Evolutionary conservation across 1,140 invertebrate genomes (phyloP), one percentile per base, ranked within the genome.

Genomic region (Olivierus martensii): DNA sequence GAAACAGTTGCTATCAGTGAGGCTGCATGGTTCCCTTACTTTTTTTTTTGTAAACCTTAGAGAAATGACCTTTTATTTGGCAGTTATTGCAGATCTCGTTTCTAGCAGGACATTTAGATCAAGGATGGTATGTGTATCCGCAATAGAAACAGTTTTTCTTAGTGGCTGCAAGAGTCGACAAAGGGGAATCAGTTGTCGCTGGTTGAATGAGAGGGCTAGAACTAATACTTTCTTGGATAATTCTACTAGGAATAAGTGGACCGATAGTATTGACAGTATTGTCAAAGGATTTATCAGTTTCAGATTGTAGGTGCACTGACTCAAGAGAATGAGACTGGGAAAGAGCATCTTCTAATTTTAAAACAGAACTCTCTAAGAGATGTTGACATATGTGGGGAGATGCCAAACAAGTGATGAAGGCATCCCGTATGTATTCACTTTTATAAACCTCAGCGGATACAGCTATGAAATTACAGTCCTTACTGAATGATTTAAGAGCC

Each of bases 241-340:
- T 9, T 4, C n/a, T 7, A 9, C 7, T 9, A 22, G 10, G 44
- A 7, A 19, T 21, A 28, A 46, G 10, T 5, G 44, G 17, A 46
- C 17, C 44, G 7, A 46, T 21, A n/a, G n/a, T n/a, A n/a, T n/a
- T n/a, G n/a, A n/a, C n/a, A n/a, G n/a, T n/a, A n/a, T n/a, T n/a
- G n/a, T n/a, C n/a, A n/a, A n/a, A n/a, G n/a, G n/a, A n/a, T n/a
- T n/a, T n/a, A n/a, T n/a, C n/a, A n/a, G n/a, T n/a, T n/a, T n/a
- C n/a, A n/a, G n/a, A n/a, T n/a, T n/a, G n/a, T n/a, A n/a, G n/a
- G n/a, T n/a, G n/a, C n/a, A n/a, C n/a, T n/a, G n/a, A n/a, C n/a
- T n/a, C n/a, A n/a, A n/a, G n/a, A n/a, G n/a, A n/a, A n/a, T 50
- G 3, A 42, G 54, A 55, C 28, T 58, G 57, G 11, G 57, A 49